Evolutionary conservation across 92 coral and sea anemone genomes (phyloP).

Genomic region (Phenganax marumi): DNA sequence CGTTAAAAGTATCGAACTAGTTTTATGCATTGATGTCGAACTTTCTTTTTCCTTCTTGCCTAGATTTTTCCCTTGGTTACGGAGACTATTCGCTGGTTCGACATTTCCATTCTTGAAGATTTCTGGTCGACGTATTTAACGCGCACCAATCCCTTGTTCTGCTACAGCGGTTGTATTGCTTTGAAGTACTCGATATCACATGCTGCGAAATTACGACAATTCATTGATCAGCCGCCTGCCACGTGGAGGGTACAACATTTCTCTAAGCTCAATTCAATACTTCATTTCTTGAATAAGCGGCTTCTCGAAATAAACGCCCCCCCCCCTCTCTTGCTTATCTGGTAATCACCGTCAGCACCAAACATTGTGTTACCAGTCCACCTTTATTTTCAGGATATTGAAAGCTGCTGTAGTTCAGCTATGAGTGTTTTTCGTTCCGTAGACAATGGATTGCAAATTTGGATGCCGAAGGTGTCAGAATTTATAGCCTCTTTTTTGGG

Average conservation of each 20-base stretch:
- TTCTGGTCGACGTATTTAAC: constrained; percentile 78
- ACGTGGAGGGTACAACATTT: constrained; percentile 81
- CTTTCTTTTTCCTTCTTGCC: neutral
- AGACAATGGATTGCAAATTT: constrained; percentile 71
- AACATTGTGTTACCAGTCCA: neutral
- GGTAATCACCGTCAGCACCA: neutral
- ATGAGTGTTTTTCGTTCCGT: constrained; percentile 74
- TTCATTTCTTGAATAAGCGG: too few species aligned
- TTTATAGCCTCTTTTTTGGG: neutral
- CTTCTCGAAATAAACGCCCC: too few species aligned
- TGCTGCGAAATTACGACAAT: constrained; percentile 83
- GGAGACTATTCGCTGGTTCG: constrained; percentile 94
- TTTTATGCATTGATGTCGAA: neutral
- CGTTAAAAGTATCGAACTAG: too few species aligned
- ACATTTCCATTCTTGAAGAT: constrained; percentile 74
- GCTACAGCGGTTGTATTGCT: constrained; percentile 87
- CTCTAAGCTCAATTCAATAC: too few species aligned
- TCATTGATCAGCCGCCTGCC: constrained; percentile 87
- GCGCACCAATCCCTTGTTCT: constrained; percentile 69
- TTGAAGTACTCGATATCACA: constrained; percentile 76
- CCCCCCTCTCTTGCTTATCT: neutral
- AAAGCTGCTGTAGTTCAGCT: constrained; percentile 93
- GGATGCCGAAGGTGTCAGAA: constrained; percentile 47
- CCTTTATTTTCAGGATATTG: constrained; percentile 71
- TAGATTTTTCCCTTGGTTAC: constrained; percentile 86